These are phyloP conservation scores for Drosophila falleni DNA, from an alignment of 2,888 invertebrate genomes.

Conservation along the genomic window DNA sequence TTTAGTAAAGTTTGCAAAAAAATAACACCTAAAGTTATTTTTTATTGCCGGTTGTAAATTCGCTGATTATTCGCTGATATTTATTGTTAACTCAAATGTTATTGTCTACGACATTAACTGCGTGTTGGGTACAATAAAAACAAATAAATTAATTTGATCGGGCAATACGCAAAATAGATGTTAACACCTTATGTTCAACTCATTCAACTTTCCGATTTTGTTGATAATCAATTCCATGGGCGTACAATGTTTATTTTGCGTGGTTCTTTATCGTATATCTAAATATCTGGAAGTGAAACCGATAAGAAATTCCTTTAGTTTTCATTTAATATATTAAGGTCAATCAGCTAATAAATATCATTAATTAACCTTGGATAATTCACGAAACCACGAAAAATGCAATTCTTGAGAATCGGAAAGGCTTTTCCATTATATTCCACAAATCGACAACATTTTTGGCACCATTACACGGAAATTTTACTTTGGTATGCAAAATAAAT, in stretches of 20 bases:
- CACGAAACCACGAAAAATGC: conserved; percentile 38
- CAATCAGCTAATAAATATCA: conserved; percentile 22
- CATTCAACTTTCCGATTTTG: conserved; percentile 36
- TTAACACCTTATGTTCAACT: conserved; percentile 37
- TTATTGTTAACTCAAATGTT: conserved; percentile 23
- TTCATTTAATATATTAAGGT: conserved; percentile 19
- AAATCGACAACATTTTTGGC: conserved; percentile 15
- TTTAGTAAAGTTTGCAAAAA: conserved; percentile 9
- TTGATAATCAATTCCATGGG: conserved; percentile 55
- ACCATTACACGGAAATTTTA: conserved; percentile 47
- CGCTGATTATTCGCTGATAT: conserved; percentile 17
- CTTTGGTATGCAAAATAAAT: conserved; percentile 51
- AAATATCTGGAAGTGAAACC: conserved; percentile 5
- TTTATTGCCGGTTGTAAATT: conserved; percentile 11
- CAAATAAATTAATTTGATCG: conserved; percentile 20
- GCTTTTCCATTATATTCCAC: background rate
- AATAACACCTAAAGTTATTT: conserved; percentile 9
- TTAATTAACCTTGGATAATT: conserved; percentile 37
- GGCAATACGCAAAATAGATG: conserved; percentile 38
- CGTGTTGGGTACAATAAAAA: conserved; percentile 11
- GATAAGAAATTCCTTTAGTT: conserved; percentile 38
- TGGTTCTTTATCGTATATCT: conserved; percentile 33
- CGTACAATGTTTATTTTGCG: conserved; percentile 36
- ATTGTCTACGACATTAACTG: conserved; percentile 25
- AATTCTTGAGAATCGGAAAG: conserved; percentile 27